phyloP scores from a whole-genome alignment of 2,888 invertebrate species.

The Tiliacea citrago region DNA sequence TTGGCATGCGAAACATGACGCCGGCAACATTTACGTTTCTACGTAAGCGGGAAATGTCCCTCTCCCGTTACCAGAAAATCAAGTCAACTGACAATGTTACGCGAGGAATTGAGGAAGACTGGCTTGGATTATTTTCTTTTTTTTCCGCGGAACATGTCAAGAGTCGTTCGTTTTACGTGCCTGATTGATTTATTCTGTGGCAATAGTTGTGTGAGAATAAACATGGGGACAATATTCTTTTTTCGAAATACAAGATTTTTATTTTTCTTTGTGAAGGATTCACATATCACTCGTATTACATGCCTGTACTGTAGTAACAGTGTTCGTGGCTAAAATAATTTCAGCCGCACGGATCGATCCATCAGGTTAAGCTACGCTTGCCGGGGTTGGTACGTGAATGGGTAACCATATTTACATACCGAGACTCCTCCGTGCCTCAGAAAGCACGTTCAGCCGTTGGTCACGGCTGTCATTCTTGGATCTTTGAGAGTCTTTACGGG shows the following conservation, averaged over 20 bases:
- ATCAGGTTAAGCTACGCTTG: too few relatives aligned
- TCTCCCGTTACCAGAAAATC: constrained; percentile 77
- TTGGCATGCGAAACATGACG: constrained; percentile 78
- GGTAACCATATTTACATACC: too few relatives aligned
- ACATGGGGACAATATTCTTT: constrained; percentile 21
- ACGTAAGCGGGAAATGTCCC: constrained; percentile 77
- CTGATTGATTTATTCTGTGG: constrained; percentile 55
- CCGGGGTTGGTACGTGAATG: too few relatives aligned
- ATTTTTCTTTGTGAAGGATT: constrained; percentile 5
- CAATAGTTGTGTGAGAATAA: constrained; percentile 39
- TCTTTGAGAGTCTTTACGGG: too few relatives aligned
- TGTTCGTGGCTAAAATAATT: too few relatives aligned
- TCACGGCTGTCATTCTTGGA: too few relatives aligned
- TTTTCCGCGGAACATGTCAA: constrained; percentile 55
- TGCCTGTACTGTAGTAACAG: neutral
- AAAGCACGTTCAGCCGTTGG: too few relatives aligned
- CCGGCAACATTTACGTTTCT: constrained; percentile 79
- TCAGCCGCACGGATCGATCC: too few relatives aligned
- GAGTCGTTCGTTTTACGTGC: constrained; percentile 47
- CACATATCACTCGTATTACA: constrained; percentile 1
- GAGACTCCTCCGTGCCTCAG: too few relatives aligned
- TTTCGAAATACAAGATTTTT: constrained; percentile 30
- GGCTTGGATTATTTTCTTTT: constrained; percentile 60
- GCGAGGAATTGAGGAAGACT: constrained; percentile 72
- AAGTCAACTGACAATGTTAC: constrained; percentile 78